Base-by-base conservation (phyloP, 2,888 invertebrate species). In the Eristalinus sepulchralis region DNA sequence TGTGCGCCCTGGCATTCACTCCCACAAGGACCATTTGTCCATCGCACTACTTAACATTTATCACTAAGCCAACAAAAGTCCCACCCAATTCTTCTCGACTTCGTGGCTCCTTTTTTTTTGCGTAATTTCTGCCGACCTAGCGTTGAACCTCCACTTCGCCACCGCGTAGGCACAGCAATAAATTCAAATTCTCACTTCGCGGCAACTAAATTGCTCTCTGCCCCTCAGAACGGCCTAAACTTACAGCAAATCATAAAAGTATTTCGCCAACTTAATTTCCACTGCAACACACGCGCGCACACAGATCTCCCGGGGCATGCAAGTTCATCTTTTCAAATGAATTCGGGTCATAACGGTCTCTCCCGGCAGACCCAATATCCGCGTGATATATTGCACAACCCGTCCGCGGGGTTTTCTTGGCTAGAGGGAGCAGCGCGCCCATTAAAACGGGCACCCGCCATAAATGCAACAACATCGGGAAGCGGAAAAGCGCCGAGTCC, bases 301-400 rank as follows among this genome's bases (percentile, higher is more conserved):
- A 78, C 63, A 71, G 17, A 9, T 63, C 34, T n/a, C 9, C 10
- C 0, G 10, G 10, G 24, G 55, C 64, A 9, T n/a, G 31, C 55
- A 63, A 81, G 83, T 81, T 81, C 81, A 85, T 77, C 77, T 85
- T 81, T 68, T 81, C 77, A 77, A n/a, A 77, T 72, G 85, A 85
- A 77, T 81, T 85, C 81, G 81, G 68, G 73, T 76, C 71, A 68
- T 81, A 62, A 76, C 60, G 60, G 66, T 66, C 34, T 71, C 55
- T 76, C 55, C 64, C 72, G 64, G 22, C 53, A 63, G 63, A 72
- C 72, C 64, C 81, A 78, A 85, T 85, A 85, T 73, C 85, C 73
- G 17, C 33, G 73, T 85, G 82, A 85, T 17, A 20, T 47, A 47
- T 17, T 82, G 77, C 73, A 81, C 68, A 82, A 47, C 33, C 9